Conservation (phyloP, 2,113 vertebrate species). For the Cavia porcellus region DNA sequence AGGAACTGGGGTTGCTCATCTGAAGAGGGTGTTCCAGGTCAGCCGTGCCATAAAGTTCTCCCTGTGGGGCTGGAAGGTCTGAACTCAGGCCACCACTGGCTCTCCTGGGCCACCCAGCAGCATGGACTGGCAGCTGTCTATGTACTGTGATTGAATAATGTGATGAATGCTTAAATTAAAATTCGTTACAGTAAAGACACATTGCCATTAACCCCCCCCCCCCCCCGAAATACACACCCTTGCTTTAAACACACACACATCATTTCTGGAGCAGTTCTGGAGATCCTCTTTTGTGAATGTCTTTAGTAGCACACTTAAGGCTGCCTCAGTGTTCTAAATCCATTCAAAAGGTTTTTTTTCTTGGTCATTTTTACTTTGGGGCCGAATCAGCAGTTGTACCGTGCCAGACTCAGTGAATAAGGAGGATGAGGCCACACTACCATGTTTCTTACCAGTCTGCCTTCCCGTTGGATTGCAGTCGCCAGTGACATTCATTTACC, state of each 20-base stretch:
- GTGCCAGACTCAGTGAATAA: not conserved
- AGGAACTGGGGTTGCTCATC: not conserved
- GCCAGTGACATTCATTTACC: not conserved
- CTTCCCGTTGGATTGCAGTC: not conserved
- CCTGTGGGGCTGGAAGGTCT: rapidly evolving
- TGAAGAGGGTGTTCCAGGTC: not conserved
- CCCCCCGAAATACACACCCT: not conserved
- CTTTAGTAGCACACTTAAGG: not conserved
- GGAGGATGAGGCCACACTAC: not conserved
- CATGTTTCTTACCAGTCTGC: not conserved
- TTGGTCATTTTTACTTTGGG: not conserved
- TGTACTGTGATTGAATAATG: not conserved
- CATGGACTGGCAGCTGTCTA: not conserved
- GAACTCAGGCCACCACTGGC: too few species aligned
- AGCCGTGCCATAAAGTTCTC: rapidly evolving
- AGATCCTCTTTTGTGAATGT: not conserved
- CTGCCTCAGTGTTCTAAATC: not conserved
- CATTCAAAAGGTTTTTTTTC: not conserved
- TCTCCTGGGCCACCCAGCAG: not conserved
- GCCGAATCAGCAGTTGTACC: not conserved
- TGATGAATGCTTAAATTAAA: not conserved
- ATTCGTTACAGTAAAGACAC: not conserved
- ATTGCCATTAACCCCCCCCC: too few species aligned
- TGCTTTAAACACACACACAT: not conserved
- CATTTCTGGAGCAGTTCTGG: not conserved